A percentile compares a stretch with the other conserved stretches of the same genome.
phyloP scores from a whole-genome alignment of 2,113 vertebrate species.

The Phoxinus phoxinus region DNA sequence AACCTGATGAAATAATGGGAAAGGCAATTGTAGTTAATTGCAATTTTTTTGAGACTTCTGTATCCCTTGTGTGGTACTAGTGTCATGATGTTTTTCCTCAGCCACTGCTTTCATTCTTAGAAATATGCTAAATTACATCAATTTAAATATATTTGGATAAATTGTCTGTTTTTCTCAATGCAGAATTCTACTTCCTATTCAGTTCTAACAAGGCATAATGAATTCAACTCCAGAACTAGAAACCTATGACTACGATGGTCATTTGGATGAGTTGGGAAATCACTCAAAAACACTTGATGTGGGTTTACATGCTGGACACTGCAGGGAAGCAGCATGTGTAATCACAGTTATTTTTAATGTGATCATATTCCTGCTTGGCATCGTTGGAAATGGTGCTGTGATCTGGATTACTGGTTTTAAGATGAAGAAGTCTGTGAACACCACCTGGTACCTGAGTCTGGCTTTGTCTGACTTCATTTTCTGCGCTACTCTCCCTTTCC shows the following conservation, averaged over 20 bases:
- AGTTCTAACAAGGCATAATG: not conserved
- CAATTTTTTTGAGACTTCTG: too few relatives aligned
- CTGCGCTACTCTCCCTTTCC: slow-evolving; percentile 85
- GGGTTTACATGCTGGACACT: slow-evolving; percentile 11
- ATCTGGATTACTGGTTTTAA: slow-evolving; percentile 85
- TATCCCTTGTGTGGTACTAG: too few relatives aligned
- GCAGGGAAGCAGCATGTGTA: slow-evolving; percentile 50
- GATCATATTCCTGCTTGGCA: slow-evolving; percentile 82
- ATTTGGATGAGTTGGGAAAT: fast-evolving
- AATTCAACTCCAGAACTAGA: fast-evolving
- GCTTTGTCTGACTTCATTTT: slow-evolving; percentile 89
- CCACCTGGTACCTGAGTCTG: slow-evolving; percentile 90
- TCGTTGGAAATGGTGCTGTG: slow-evolving; percentile 86
- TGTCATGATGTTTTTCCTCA: not conserved
- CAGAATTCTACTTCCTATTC: not conserved
- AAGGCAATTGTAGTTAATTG: too few relatives aligned
- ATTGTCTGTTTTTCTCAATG: not conserved
- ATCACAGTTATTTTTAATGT: slow-evolving; percentile 70
- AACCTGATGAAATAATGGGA: too few relatives aligned
- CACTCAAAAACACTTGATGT: fast-evolving
- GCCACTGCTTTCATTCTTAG: not conserved
- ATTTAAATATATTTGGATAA: not conserved
- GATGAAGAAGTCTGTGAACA: slow-evolving; percentile 90
- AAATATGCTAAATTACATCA: not conserved
- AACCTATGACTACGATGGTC: fast-evolving